phyloP scores from a whole-genome alignment of 2,797 vertebrate genomes.

The Podargus strigoides region DNA sequence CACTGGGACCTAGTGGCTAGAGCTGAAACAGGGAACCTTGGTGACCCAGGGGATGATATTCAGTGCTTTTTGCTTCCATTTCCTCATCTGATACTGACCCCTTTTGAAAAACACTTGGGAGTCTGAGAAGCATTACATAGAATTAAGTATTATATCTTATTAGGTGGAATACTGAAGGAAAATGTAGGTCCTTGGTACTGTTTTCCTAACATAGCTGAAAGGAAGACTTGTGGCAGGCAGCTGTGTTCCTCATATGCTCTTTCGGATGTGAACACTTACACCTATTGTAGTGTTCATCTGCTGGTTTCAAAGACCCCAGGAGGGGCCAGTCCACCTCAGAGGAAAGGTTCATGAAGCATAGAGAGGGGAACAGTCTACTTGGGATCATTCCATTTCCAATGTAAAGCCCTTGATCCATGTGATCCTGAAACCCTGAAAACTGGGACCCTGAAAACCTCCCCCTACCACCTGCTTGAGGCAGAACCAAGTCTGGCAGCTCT shows the following conservation, averaged over 20 bases:
- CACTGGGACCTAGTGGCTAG: background rate
- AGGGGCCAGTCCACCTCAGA: background rate
- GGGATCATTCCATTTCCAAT: background rate
- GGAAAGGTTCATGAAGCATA: background rate
- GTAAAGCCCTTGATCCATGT: background rate
- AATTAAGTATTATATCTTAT: background rate
- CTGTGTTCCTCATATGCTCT: background rate
- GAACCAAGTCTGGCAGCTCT: background rate
- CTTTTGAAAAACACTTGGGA: background rate
- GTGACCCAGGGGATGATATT: background rate
- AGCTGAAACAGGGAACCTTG: background rate
- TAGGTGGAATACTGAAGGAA: background rate
- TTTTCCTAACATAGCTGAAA: background rate
- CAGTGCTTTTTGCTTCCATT: background rate
- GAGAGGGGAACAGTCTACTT: background rate
- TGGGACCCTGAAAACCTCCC: background rate
- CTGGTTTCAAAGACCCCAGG: background rate
- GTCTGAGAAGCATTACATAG: background rate
- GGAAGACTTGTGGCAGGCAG: background rate
- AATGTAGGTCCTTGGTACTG: background rate
- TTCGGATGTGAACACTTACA: fast-evolving
- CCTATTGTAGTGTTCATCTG: background rate
- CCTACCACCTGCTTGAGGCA: background rate
- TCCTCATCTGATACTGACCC: background rate
- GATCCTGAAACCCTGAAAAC: too few relatives aligned